phyloP scores from a whole-genome alignment of 30 jellyfish, hydroid and myxozoan genomes.

The Rhopilema esculentum region DNA sequence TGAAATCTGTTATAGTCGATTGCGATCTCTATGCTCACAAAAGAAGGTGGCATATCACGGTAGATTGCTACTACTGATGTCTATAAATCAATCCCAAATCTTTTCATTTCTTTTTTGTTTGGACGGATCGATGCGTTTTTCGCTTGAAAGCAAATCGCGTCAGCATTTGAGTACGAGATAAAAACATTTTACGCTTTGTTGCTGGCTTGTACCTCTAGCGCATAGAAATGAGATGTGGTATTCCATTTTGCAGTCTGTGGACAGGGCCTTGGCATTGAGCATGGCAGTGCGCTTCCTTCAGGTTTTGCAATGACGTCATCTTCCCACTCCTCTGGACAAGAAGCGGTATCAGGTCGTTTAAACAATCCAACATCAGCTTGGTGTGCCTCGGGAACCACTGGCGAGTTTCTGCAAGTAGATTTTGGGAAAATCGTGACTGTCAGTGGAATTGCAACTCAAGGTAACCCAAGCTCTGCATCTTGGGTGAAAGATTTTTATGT shows the following conservation, averaged over 20 bases:
- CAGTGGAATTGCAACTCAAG: conserved; percentile 72
- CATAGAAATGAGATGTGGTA: neutral
- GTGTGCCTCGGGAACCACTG: conserved; percentile 16
- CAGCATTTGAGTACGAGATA: no score
- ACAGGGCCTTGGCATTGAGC: conserved; percentile 66
- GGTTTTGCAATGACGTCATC: conserved; percentile 60
- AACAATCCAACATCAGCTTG: conserved; percentile 44
- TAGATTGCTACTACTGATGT: no score
- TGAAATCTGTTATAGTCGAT: no score
- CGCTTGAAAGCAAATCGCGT: no score
- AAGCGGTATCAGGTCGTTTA: conserved; percentile 39
- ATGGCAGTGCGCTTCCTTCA: conserved; percentile 52
- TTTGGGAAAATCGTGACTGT: conserved; percentile 59
- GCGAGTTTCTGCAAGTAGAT: conserved; percentile 52
- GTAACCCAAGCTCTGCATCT: conserved; percentile 30
- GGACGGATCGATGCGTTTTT: no score
- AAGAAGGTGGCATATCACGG: no score
- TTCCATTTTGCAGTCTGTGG: conserved; percentile 31
- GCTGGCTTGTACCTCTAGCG: no score
- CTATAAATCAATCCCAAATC: no score
- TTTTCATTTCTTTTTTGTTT: no score
- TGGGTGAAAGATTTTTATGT: conserved; percentile 73
- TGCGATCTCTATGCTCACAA: no score
- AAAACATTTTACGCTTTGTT: no score
- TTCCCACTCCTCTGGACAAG: conserved; percentile 4